Percentiles rank a stretch among this genome's conserved stretches.
phyloP scores from a whole-genome alignment of 2,888 invertebrate species.

The Zhuqinia jingwanae region DNA sequence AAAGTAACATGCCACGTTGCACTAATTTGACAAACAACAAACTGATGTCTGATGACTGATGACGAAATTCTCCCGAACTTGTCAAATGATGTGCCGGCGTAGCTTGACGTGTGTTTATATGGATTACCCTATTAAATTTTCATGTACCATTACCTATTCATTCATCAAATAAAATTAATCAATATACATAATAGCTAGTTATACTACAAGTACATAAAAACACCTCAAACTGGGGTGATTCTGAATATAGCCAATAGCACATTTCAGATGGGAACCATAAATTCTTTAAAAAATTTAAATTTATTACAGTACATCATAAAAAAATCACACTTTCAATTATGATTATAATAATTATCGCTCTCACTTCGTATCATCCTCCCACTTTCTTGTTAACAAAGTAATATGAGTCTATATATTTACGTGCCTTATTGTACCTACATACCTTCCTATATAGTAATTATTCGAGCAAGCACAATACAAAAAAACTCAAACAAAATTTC shows the following conservation, averaged over 20 bases:
- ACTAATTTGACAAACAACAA: no score
- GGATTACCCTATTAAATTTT: no score
- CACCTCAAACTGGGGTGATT: not conserved
- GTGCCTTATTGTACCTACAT: not conserved
- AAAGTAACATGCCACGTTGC: no score
- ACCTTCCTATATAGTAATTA: slow-evolving; percentile 17
- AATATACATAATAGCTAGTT: no score
- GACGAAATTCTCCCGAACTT: no score
- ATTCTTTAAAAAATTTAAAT: not conserved
- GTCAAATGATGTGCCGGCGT: no score
- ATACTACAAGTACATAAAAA: not conserved
- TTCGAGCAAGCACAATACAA: slow-evolving; percentile 5
- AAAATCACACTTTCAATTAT: slow-evolving; percentile 29
- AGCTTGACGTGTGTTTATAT: no score
- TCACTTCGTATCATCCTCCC: not conserved
- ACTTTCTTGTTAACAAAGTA: not conserved
- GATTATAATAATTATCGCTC: slow-evolving; percentile 11
- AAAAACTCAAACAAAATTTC: not conserved
- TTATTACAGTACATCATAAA: not conserved
- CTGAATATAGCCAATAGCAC: not conserved
- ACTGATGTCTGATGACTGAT: no score
- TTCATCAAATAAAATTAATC: no score
- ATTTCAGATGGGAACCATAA: not conserved
- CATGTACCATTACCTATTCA: no score
- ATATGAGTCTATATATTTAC: not conserved